Conservation (phyloP, 2,888 invertebrate species). For the Tetanocera ferruginea region DNA sequence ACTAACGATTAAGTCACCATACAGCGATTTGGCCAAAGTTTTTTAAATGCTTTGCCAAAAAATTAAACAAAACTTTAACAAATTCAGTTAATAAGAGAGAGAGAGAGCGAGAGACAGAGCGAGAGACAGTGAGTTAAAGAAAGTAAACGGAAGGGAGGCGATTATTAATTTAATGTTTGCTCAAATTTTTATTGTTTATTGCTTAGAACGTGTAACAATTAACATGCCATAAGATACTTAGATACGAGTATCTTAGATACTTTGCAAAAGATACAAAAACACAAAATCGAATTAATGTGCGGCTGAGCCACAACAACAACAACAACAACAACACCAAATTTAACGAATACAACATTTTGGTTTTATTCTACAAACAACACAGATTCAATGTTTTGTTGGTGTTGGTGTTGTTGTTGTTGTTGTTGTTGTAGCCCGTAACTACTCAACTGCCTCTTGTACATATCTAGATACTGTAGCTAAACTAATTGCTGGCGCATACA, state of each 20-base stretch:
- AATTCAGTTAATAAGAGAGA: neutral
- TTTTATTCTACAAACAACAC: constrained; percentile 16
- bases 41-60: neutral
- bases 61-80: neutral
- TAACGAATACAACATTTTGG: neutral
- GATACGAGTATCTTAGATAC: neutral
- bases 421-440: neutral
- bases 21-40: neutral
- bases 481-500: neutral
- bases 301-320: neutral
- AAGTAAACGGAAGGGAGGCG: neutral
- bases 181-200: no score
- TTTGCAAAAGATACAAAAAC: neutral
- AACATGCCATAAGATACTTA: neutral
- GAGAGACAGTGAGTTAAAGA: no score
- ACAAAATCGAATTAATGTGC: constrained; percentile 25
- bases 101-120: neutral
- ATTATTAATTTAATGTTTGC: no score
- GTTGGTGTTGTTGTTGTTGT: neutral
- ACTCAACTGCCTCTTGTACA: neutral
- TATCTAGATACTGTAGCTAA: constrained; percentile 18
- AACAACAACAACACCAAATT: constrained; percentile 1
- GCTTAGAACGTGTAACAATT: neutral
- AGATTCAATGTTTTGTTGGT: neutral
- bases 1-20: neutral